phyloP scores from a whole-genome alignment of 1,140 invertebrate species.

The Drosophila mojavensis region DNA sequence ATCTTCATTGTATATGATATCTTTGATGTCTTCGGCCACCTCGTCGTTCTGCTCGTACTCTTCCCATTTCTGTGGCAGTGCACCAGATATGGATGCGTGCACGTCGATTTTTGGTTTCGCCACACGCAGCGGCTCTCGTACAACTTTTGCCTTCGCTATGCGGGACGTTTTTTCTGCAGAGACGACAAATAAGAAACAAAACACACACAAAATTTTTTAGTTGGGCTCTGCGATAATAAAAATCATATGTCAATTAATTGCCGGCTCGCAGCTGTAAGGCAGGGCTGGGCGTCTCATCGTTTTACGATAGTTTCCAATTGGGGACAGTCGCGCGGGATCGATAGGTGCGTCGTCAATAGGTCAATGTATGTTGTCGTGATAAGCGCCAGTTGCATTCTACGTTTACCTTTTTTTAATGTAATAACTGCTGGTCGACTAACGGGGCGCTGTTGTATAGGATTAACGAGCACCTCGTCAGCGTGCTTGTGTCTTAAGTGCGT shows the following conservation, averaged over 20 bases:
- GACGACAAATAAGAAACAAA: constrained; percentile 23
- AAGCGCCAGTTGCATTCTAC: background rate
- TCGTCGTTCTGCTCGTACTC: constrained; percentile 72
- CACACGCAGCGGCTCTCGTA: constrained; percentile 53
- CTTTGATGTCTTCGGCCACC: constrained; percentile 69
- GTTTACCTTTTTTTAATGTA: constrained; percentile 70
- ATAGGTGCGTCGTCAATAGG: constrained; percentile 53
- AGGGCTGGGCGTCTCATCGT: constrained; percentile 50
- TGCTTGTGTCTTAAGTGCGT: constrained; percentile 71
- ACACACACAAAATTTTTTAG: constrained; percentile 19
- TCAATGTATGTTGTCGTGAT: constrained; percentile 35
- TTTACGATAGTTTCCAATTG: constrained; percentile 64
- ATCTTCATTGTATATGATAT: constrained; percentile 73
- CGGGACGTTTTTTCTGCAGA: constrained; percentile 65
- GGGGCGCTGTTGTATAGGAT: constrained; percentile 48
- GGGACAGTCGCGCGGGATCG: constrained; percentile 55
- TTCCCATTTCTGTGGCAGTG: constrained; percentile 72
- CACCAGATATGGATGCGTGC: constrained; percentile 45
- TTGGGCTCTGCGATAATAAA: constrained; percentile 31
- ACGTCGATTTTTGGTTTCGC: constrained; percentile 62
- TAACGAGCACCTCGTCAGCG: constrained; percentile 64
- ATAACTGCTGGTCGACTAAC: constrained; percentile 27
- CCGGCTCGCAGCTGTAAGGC: constrained; percentile 37
- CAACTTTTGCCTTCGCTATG: constrained; percentile 59
- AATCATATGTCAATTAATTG: constrained; percentile 34